A percentile compares a stretch with the other conserved stretches of the same genome.
These are phyloP conservation scores for Phortica okadai DNA, from an alignment of 2,888 invertebrate genomes.

Conservation along the genomic window DNA sequence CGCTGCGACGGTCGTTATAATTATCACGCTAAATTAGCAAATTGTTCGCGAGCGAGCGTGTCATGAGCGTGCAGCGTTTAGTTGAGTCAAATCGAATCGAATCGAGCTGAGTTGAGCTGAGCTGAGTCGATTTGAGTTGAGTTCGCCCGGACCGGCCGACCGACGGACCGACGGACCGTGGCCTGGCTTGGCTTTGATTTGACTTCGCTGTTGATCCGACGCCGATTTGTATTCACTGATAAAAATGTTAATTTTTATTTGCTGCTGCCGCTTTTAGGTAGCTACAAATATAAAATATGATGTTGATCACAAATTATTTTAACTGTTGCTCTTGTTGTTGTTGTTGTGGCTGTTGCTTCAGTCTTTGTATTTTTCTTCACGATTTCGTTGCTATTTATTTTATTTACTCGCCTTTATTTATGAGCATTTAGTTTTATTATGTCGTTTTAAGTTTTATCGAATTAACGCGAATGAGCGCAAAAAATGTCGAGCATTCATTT, in stretches of 20 bases:
- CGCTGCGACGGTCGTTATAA: slow-evolving; percentile 50
- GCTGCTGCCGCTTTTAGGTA: slow-evolving; percentile 18
- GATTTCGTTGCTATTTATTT: background rate
- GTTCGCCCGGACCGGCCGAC: no score
- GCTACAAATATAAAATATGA: slow-evolving; percentile 20
- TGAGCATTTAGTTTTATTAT: slow-evolving; percentile 26
- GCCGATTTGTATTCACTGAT: slow-evolving; percentile 23
- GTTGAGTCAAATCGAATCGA: background rate
- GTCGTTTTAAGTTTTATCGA: slow-evolving; percentile 29
- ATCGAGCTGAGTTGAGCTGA: background rate
- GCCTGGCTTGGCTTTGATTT: slow-evolving; percentile 4
- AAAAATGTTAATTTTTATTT: slow-evolving; percentile 31
- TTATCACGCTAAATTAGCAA: slow-evolving; percentile 69
- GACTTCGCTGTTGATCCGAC: background rate
- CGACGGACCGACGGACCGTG: no score
- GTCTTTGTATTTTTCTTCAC: background rate
- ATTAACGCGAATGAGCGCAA: slow-evolving; percentile 25
- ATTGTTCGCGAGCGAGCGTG: slow-evolving; percentile 33
- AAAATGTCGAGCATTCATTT: slow-evolving; percentile 17
- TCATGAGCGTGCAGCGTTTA: slow-evolving; percentile 24
- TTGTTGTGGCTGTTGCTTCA: background rate
- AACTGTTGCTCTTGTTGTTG: background rate
- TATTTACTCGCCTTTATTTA: slow-evolving; percentile 23
- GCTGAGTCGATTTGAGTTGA: background rate
- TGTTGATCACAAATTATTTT: background rate